A percentile compares a stretch with the other conserved stretches of the same genome.
Evolutionary conservation across 2,797 vertebrate genomes (phyloP).

Genomic region (Sciurus carolinensis): DNA sequence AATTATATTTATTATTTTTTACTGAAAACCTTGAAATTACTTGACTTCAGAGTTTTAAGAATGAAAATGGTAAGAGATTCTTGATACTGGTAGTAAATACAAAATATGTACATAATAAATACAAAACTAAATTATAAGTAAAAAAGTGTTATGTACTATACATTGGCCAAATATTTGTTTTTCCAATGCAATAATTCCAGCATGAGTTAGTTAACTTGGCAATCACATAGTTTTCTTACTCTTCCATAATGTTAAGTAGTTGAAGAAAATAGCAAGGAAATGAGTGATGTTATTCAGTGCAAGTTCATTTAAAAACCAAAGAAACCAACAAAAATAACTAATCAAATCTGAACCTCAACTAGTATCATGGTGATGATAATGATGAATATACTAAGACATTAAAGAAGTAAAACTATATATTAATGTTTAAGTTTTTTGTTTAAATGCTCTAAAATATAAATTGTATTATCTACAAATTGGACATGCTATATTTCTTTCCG

Average conservation of each 20-base stretch:
- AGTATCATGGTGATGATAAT: background rate
- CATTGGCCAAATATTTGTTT: background rate
- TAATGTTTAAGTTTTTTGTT: background rate
- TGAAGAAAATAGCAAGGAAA: background rate
- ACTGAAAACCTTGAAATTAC: background rate
- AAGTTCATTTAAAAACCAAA: background rate
- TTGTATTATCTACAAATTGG: background rate
- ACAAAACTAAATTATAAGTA: background rate
- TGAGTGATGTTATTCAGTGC: background rate
- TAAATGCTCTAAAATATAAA: background rate
- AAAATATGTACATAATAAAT: background rate
- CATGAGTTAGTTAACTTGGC: background rate
- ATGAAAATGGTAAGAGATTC: background rate
- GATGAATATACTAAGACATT: background rate
- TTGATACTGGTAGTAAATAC: background rate
- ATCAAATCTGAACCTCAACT: background rate
- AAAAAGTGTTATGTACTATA: background rate
- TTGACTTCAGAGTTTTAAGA: background rate
- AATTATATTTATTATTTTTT: background rate
- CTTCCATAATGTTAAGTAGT: background rate
- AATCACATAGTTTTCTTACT: background rate
- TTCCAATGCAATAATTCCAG: background rate
- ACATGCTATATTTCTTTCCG: background rate
- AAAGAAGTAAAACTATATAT: background rate
- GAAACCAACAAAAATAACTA: background rate